phyloP scores from a whole-genome alignment of 2,113 vertebrate genomes.

The Pomatostomus ruficeps region DNA sequence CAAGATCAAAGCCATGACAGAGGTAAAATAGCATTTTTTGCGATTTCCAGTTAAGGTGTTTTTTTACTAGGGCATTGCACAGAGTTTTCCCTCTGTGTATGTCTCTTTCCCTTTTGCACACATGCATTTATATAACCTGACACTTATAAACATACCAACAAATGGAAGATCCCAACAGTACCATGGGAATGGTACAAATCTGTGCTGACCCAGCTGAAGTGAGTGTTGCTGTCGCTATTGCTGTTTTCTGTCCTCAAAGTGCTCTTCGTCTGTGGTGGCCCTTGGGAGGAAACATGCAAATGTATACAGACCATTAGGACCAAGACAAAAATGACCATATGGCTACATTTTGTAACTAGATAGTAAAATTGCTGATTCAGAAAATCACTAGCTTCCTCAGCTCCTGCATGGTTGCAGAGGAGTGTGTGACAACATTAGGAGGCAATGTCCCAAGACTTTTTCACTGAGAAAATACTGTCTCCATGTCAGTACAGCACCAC shows the following conservation, averaged over 20 bases:
- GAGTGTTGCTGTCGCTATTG: not conserved
- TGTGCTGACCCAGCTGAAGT: not conserved
- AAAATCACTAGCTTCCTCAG: not conserved
- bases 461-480: not conserved
- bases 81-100: not conserved
- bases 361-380: constrained; percentile 1
- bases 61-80: not conserved
- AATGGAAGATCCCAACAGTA: not conserved
- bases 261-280: not conserved
- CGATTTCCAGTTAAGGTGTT: not conserved
- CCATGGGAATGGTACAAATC: not conserved
- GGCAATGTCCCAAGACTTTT: not conserved
- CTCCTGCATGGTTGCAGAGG: not conserved
- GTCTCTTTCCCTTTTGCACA: not conserved
- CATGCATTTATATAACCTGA: not conserved
- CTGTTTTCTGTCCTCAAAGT: not conserved
- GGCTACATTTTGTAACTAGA: not conserved
- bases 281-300: not conserved
- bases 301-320: not conserved
- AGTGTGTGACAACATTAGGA: not conserved
- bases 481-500: not conserved
- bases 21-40: not conserved
- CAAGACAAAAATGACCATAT: not conserved
- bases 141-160: not conserved
- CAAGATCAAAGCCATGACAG: too few species aligned